phyloP scores from a whole-genome alignment of 2,797 vertebrate genomes.

The Anableps anableps region DNA sequence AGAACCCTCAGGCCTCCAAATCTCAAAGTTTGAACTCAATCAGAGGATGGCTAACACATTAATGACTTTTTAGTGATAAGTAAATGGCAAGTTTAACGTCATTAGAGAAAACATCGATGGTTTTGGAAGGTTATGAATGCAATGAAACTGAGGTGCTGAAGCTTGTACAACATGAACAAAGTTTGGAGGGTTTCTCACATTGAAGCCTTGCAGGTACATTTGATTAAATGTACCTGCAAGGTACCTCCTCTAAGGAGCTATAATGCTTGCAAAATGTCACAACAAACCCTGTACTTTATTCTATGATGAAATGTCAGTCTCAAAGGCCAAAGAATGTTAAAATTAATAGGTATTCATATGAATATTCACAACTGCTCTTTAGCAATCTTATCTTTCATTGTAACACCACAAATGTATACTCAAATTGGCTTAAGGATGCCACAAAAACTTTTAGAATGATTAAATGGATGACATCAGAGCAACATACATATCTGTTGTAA shows the following conservation, averaged over 20 bases:
- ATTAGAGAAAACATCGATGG: not conserved
- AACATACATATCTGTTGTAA: not conserved
- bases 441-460: not conserved
- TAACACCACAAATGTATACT: not conserved
- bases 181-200: not conserved
- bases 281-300: not conserved
- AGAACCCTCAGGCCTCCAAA: not conserved
- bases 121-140: not conserved
- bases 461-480: not conserved
- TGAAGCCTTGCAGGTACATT: not conserved
- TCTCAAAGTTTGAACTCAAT: conserved; percentile 1
- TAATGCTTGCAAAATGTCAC: not conserved
- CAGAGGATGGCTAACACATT: not conserved
- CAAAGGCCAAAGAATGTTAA: not conserved
- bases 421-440: too few species aligned
- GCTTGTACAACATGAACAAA: not conserved
- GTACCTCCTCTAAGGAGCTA: not conserved
- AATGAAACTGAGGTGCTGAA: not conserved
- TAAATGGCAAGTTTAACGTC: not conserved
- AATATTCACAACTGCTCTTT: not conserved
- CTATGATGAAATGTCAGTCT: not conserved
- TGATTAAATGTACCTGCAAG: too few species aligned
- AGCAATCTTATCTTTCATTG: not conserved
- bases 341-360: not conserved
- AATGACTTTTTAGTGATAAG: not conserved